Percentiles rank a stretch among this genome's conserved stretches.
Conservation (phyloP, 2,797 vertebrate genomes). For the Myotis myotis region DNA sequence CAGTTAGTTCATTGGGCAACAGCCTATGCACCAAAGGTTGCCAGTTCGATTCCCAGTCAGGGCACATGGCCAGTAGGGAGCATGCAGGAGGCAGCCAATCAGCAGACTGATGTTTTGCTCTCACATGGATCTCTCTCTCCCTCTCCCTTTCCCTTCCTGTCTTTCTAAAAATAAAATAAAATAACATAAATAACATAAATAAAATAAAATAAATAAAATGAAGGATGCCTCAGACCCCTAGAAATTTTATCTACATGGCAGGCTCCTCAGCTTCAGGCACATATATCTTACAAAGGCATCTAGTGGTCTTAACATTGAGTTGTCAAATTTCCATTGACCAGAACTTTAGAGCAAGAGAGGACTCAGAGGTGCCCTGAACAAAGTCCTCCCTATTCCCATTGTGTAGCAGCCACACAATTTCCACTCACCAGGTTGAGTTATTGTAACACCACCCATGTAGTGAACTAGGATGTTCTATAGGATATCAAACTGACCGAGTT, state of each 20-base stretch:
- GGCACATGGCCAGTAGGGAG: background rate
- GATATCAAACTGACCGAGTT: background rate
- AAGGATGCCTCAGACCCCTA: background rate
- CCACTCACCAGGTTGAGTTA: background rate
- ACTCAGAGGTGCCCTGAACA: background rate
- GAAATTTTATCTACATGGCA: background rate
- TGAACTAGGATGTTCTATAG: background rate
- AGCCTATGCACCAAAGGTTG: background rate
- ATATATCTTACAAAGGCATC: background rate
- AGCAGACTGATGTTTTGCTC: background rate
- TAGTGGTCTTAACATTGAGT: background rate
- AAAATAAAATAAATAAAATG: background rate
- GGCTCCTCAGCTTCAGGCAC: background rate
- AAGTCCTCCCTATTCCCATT: background rate
- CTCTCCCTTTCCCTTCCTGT: background rate
- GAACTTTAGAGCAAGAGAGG: background rate
- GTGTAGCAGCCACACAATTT: background rate
- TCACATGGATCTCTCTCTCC: background rate
- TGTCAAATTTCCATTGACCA: background rate
- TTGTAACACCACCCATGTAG: background rate
- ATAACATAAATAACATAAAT: too few species aligned
- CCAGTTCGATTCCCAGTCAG: background rate
- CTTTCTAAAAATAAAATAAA: background rate
- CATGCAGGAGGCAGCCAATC: background rate
- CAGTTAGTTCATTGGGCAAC: background rate